Conservation (phyloP, 2,797 vertebrate genomes). For the Prionace glauca region DNA sequence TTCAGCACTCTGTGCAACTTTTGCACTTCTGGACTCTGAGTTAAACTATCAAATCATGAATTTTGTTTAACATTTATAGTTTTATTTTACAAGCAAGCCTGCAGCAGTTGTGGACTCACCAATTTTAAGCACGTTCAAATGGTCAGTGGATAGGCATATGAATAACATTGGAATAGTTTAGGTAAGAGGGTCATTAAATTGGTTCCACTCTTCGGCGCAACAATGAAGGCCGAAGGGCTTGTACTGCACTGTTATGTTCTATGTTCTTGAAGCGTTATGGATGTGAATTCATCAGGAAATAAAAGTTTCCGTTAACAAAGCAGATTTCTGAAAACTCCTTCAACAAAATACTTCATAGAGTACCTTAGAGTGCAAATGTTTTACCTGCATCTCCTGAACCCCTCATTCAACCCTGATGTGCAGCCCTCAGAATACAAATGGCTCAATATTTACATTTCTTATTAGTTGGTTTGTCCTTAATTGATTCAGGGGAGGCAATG, state of each 20-base stretch:
- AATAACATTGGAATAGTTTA: too few species aligned
- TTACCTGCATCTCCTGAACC: background rate
- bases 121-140: too few species aligned
- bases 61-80: background rate
- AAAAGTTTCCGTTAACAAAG: background rate
- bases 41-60: background rate
- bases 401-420: background rate
- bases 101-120: too few species aligned
- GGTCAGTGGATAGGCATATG: too few species aligned
- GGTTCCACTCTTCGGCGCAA: too few species aligned
- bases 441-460: background rate
- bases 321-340: background rate
- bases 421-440: background rate
- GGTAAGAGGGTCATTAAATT: too few species aligned
- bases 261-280: background rate
- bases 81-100: background rate
- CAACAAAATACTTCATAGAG: background rate
- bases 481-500: too few species aligned
- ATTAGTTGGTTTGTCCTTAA: background rate
- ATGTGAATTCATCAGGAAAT: background rate
- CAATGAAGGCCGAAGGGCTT: too few species aligned
- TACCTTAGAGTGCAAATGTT: background rate
- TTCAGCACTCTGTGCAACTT: too few species aligned
- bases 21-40: too few species aligned
- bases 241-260: too few species aligned